Evolutionary conservation across 2,797 vertebrate species (phyloP).

Genomic region (Synaphobranchus kaupii): DNA sequence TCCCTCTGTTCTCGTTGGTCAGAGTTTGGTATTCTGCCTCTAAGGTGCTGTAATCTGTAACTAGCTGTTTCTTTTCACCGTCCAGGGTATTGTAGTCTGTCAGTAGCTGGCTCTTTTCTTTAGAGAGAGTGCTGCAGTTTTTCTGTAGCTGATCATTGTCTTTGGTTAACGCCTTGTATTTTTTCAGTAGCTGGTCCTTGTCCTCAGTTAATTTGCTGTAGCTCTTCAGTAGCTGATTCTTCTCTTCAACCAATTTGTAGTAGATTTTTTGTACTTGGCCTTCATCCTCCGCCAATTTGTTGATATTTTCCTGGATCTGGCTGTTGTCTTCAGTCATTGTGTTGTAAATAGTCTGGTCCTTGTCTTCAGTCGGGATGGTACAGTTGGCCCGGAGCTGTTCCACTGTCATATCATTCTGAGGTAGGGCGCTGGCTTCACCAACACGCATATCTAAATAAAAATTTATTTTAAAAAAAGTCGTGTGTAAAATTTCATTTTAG

Average conservation of each 20-base stretch:
- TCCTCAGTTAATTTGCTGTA: background rate
- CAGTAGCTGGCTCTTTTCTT: background rate
- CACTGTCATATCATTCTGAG: background rate
- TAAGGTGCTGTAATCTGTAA: background rate
- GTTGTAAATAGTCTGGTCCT: background rate
- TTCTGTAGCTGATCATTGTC: background rate
- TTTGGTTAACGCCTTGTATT: background rate
- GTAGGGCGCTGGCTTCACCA: background rate
- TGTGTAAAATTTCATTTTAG: too few relatives aligned
- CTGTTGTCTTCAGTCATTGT: background rate
- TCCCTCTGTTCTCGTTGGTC: background rate
- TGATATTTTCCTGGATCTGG: background rate
- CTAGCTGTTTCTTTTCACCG: background rate
- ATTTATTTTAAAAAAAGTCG: too few relatives aligned
- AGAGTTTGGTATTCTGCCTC: background rate
- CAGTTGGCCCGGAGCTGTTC: background rate
- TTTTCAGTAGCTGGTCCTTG: background rate
- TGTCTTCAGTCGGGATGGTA: background rate
- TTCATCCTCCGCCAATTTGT: background rate
- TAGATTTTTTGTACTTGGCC: background rate
- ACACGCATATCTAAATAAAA: background rate
- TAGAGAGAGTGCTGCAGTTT: background rate
- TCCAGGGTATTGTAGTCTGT: background rate
- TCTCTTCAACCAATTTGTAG: background rate
- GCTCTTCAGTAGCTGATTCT: background rate